phyloP scores from a whole-genome alignment of 1,140 invertebrate genomes.

The Papilio glaucus region DNA sequence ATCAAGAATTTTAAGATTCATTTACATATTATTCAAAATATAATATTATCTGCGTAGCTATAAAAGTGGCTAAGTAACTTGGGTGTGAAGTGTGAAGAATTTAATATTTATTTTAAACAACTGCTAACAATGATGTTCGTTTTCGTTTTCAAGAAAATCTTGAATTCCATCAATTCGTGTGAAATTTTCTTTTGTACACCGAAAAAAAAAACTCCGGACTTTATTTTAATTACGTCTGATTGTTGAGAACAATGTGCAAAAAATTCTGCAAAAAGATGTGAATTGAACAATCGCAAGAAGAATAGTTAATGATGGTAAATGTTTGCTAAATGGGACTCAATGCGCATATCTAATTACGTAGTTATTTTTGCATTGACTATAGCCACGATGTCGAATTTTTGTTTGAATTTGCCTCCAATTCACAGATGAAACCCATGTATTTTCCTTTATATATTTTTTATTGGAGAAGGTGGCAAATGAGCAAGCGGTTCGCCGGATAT shows the following conservation, averaged over 20 bases:
- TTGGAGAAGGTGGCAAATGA: too few species aligned
- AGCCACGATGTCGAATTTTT: neutral
- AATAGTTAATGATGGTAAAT: constrained; percentile 11
- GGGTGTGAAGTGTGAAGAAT: neutral
- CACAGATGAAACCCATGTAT: too few species aligned
- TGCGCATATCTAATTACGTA: neutral
- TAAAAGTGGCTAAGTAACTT: neutral
- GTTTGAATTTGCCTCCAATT: neutral
- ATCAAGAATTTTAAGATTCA: too few species aligned
- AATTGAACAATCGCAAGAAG: constrained; percentile 21
- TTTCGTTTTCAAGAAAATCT: too few species aligned
- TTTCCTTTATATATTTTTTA: too few species aligned
- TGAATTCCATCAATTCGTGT: constrained; percentile 1
- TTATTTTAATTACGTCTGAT: constrained; percentile 23
- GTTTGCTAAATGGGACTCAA: constrained; percentile 18
- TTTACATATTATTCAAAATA: neutral
- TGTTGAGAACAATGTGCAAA: constrained; percentile 31
- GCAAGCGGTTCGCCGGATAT: too few species aligned
- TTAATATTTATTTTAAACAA: too few species aligned
- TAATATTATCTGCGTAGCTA: neutral
- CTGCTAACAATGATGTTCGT: too few species aligned
- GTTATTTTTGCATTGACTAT: neutral
- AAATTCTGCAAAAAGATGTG: constrained; percentile 18
- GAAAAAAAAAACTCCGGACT: neutral
- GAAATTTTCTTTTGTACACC: constrained; percentile 11